These are phyloP conservation scores for Ariopsis seemanni DNA, from an alignment of 2,113 vertebrate species.

Conservation along the genomic window DNA sequence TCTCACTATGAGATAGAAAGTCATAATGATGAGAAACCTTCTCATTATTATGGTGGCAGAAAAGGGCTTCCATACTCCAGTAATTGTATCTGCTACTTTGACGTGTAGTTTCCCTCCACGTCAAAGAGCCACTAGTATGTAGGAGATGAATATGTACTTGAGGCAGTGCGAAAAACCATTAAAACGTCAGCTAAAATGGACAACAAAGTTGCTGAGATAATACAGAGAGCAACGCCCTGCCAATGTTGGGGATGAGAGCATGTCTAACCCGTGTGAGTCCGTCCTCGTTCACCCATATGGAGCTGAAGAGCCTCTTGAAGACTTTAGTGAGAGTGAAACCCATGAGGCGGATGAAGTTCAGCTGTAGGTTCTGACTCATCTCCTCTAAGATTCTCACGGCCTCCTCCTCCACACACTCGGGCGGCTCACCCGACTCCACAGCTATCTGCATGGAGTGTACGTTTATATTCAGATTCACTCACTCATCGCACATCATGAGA, in stretches of 20 bases:
- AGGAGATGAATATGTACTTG: not conserved
- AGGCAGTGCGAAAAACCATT: not conserved
- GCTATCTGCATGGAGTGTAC: constrained; percentile 72
- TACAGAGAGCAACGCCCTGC: not conserved
- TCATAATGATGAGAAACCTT: too few relatives aligned
- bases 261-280: constrained; percentile 86
- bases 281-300: constrained; percentile 88
- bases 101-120: not conserved
- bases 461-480: not conserved
- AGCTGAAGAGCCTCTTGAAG: constrained; percentile 86
- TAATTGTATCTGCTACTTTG: not conserved
- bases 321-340: constrained; percentile 84
- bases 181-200: not conserved
- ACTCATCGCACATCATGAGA: not conserved
- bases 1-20: too few relatives aligned
- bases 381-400: constrained; percentile 82
- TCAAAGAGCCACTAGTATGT: not conserved
- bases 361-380: constrained; percentile 90
- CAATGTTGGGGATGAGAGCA: not conserved
- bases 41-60: too few relatives aligned
- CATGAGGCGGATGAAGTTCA: constrained; percentile 85
- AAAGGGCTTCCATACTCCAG: too few relatives aligned
- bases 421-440: constrained; percentile 76
- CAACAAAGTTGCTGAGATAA: not conserved
- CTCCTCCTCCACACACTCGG: constrained; percentile 79